Percentiles rank a stretch among this genome's conserved stretches.
Conservation (phyloP, 2,888 invertebrate genomes). For the Melinaea marsaeus region DNA sequence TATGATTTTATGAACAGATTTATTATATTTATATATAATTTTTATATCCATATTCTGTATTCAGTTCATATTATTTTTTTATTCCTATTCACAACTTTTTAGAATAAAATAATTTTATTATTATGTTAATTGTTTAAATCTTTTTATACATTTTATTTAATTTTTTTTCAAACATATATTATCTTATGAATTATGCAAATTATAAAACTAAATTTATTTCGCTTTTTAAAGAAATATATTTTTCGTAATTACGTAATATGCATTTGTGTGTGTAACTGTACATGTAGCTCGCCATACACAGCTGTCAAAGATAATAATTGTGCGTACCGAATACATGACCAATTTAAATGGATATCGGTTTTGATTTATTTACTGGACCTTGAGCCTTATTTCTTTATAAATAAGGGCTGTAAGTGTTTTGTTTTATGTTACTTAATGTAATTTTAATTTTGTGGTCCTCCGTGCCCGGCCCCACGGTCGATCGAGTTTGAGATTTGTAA, state of each 20-base stretch:
- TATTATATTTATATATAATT: constrained; percentile 6
- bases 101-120: no score
- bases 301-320: constrained; percentile 74
- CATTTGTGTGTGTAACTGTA: constrained; percentile 57
- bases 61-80: background rate
- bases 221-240: constrained; percentile 6
- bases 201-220: constrained; percentile 9
- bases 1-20: constrained; percentile 11
- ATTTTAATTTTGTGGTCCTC: constrained; percentile 36
- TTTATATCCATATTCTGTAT: background rate
- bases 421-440: constrained; percentile 24
- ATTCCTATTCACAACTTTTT: background rate
- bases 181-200: background rate
- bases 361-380: constrained; percentile 18
- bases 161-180: constrained; percentile 5
- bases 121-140: no score
- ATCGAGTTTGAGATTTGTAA: constrained; percentile 68
- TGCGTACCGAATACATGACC: constrained; percentile 65
- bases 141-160: constrained; percentile 10
- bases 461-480: constrained; percentile 56
- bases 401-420: constrained; percentile 32
- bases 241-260: constrained; percentile 21
- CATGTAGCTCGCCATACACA: constrained; percentile 51
- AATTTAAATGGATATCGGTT: constrained; percentile 45
- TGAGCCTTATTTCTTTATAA: constrained; percentile 35